Evolutionary conservation across 2,113 vertebrate genomes (phyloP), one percentile per base, ranked within the genome.

Genomic region (Ariopsis seemanni): DNA sequence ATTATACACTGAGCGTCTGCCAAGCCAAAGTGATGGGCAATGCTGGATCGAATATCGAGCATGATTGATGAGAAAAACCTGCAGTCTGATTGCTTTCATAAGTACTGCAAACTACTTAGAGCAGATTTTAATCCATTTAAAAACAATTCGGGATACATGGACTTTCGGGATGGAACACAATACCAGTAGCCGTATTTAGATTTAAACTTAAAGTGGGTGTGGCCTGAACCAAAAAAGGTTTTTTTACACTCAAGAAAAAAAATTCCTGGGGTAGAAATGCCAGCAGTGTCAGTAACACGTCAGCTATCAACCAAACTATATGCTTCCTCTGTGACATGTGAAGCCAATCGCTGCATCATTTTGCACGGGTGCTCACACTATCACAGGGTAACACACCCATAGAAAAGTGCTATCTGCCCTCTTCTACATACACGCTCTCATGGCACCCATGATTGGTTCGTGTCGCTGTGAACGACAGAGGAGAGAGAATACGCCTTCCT

Each of bases 31-130:
- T 52, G 7, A 57, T 17, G 69, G 72, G 86, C 52, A 82, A 65
- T 25, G 17, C 18, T 75, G 14, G 83, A 88, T 83, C 84, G 55
- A 65, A 83, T 78, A 78, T 82, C 30, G 62, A 42, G 53, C 25
- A 72, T 88, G 86, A 90, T 57, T 62, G 89, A 90, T 90, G 89
- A 86, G 81, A 17, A 55, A 77, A 27, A 65, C 58, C 27, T 27
- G 72, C 77, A 42, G 77, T 65, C 60, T 53, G 65, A 18, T 55
- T 34, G 2, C 77, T 17, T 2, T 58, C 52, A 48, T 34, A 62
- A 62, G 30, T 22, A 81, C 27, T 60, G 78, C 15, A 34, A 60
- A 60, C 27, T 34, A 42, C 57, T 15, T 62, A 62, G 30, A 14
- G 79, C 17, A 81, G 27, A 62, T 30, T 25, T 58, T 30, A 34